Conservation (phyloP, 2,113 vertebrate species). For the Phyllostomus discolor region DNA sequence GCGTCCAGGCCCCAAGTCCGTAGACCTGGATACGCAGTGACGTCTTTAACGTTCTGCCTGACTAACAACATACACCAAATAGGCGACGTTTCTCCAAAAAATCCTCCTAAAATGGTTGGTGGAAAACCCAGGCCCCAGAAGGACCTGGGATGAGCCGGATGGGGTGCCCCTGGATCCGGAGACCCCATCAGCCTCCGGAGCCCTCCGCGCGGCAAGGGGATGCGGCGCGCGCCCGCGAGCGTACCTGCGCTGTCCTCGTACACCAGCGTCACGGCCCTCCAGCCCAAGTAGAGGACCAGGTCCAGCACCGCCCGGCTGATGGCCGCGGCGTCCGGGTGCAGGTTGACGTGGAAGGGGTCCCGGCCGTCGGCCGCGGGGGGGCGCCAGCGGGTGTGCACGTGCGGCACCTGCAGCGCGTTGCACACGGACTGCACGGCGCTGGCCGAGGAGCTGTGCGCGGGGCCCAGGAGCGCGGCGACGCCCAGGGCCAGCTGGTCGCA, state of each 20-base stretch:
- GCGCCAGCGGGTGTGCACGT: conserved; percentile 98
- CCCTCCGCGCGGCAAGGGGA: too few species aligned
- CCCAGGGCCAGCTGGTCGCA: conserved; percentile 97
- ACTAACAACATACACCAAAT: background rate
- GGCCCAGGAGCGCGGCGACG: conserved; percentile 95
- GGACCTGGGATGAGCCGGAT: too few species aligned
- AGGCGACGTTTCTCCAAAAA: background rate
- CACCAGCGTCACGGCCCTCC: conserved; percentile 95
- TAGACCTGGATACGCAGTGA: background rate
- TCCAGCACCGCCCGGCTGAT: conserved; percentile 95
- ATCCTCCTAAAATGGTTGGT: background rate
- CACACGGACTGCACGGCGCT: conserved; percentile 98
- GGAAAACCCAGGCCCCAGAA: too few species aligned
- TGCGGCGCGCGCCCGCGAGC: too few species aligned
- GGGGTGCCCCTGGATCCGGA: background rate
- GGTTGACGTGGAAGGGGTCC: conserved; percentile 96
- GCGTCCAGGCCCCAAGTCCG: background rate
- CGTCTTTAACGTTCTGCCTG: background rate
- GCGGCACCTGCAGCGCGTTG: conserved; percentile 97
- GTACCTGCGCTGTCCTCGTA: conserved; percentile 98
- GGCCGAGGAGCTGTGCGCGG: conserved; percentile 95
- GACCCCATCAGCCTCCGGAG: background rate
- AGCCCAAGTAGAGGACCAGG: conserved; percentile 95
- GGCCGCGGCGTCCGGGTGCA: conserved; percentile 94
- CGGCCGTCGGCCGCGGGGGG: conserved; percentile 94